Conservation (phyloP, 2,888 invertebrate genomes). For the Trichopria drosophilae region DNA sequence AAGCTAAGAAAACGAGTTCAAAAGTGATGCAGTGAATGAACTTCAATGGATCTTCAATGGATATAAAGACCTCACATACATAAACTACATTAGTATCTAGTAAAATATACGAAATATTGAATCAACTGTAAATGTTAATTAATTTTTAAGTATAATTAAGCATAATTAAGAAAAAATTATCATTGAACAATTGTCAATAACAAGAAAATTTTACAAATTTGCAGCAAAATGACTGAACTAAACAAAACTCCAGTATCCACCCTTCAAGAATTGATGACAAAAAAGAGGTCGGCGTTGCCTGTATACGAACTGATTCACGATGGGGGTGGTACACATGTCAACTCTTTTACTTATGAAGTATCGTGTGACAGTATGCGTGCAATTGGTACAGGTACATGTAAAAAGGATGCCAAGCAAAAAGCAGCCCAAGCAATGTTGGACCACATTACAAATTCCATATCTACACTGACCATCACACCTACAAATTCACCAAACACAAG, state of each 20-base stretch:
- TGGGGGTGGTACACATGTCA: slow-evolving; percentile 53
- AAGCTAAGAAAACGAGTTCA: no score
- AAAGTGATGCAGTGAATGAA: no score
- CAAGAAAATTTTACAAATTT: no score
- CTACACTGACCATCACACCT: slow-evolving; percentile 45
- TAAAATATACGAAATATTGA: no score
- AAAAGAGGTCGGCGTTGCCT: slow-evolving; percentile 59
- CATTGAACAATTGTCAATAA: no score
- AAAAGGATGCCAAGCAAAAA: slow-evolving; percentile 57
- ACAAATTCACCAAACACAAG: slow-evolving; percentile 42
- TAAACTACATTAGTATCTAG: no score
- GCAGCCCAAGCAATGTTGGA: slow-evolving; percentile 54
- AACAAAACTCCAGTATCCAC: slow-evolving; percentile 68
- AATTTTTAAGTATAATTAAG: no score
- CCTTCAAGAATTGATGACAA: slow-evolving; percentile 68
- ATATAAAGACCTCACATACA: no score
- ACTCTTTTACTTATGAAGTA: slow-evolving; percentile 53
- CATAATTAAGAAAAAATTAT: no score
- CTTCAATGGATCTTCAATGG: no score
- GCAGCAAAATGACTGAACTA: no score
- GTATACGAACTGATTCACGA: slow-evolving; percentile 60
- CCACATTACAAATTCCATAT: slow-evolving; percentile 44
- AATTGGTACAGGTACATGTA: slow-evolving; percentile 52
- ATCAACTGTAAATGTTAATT: no score
- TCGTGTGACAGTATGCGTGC: slow-evolving; percentile 45